Evolutionary conservation across 1,140 invertebrate species (phyloP).

Genomic region (Aethina tumida): DNA sequence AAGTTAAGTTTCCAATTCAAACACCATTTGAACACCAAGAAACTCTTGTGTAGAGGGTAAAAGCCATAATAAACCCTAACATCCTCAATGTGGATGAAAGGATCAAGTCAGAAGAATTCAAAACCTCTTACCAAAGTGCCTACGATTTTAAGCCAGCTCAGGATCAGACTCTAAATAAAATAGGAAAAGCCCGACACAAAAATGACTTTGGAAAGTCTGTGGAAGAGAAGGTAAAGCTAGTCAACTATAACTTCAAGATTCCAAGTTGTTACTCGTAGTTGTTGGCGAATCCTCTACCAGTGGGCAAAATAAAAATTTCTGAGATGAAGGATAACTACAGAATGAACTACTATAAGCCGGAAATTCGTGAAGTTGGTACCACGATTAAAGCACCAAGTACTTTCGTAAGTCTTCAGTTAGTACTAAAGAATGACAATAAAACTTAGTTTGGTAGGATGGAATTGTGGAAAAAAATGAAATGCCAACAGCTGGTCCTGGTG

Average conservation of each 20-base stretch:
- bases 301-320: constrained; percentile 19
- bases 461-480: too few relatives aligned
- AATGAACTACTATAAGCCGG: constrained; percentile 6
- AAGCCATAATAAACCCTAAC: constrained; percentile 23
- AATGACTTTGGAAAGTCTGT: constrained; percentile 17
- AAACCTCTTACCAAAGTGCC: constrained; percentile 15
- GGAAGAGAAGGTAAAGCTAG: constrained; percentile 24
- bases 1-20: constrained; percentile 10
- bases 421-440: too few relatives aligned
- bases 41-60: constrained; percentile 21
- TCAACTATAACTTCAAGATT: constrained; percentile 1
- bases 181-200: constrained; percentile 6
- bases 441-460: too few relatives aligned
- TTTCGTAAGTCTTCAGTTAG: too few relatives aligned
- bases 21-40: background rate
- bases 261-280: constrained; percentile 14
- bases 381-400: too few relatives aligned
- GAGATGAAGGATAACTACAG: constrained; percentile 27
- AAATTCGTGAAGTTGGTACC: constrained; percentile 4
- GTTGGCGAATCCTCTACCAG: constrained; percentile 24
- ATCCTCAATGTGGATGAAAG: constrained; percentile 16
- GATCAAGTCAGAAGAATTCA: constrained; percentile 19
- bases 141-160: constrained; percentile 13
- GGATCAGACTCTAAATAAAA: constrained; percentile 1
- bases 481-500: too few relatives aligned